Evolutionary conservation across 2,113 vertebrate genomes (phyloP), one percentile per base, ranked within the genome.

Genomic region (Ornithorhynchus anatinus): DNA sequence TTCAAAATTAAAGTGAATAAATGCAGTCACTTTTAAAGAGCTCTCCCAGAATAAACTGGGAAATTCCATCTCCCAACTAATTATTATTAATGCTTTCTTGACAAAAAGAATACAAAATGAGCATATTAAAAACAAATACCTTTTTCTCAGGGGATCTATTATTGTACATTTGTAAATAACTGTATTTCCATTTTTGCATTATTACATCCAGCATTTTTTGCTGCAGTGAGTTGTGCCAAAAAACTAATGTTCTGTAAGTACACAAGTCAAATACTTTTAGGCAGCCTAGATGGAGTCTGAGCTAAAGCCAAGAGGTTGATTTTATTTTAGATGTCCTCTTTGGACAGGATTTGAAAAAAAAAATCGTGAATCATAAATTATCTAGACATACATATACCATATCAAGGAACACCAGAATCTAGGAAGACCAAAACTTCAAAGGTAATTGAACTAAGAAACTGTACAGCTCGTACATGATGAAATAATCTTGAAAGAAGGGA

Each of bases 181-280:
- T 19, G 32, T 74, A 38, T 61, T 70, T 72, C 35, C 39, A 70
- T 17, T 59, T 81, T 75, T 43, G 63, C 75, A 45, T 77, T 69
- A 60, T 81, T 77, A 72, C 8, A 50, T 32, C 69, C 57, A 81
- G 59, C 33, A 72, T 75, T 72, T 67, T 72, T 73, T 72, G 48
- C 53, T 79, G 33, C 17, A 19, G 56, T 56, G 66, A 47, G 59
- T 20, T 45, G 29, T 40, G 66, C 58, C 59, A 75, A 50, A 76
- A 54, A 31, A 61, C 37, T 77, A 75, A 77, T 69, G 44, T 69
- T 54, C 54, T 33, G 3, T 53, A 79, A 72, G 39, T 68, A 63
- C 32, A 54, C 58, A 64, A 52, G 37, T 14, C 10, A 74, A 32
- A 42, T 17, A 45, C 38, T 72, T 59, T 15, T 8, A 20, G 39